Base-by-base conservation (phyloP, 2,113 vertebrate species). In the Thalassoma bifasciatum region DNA sequence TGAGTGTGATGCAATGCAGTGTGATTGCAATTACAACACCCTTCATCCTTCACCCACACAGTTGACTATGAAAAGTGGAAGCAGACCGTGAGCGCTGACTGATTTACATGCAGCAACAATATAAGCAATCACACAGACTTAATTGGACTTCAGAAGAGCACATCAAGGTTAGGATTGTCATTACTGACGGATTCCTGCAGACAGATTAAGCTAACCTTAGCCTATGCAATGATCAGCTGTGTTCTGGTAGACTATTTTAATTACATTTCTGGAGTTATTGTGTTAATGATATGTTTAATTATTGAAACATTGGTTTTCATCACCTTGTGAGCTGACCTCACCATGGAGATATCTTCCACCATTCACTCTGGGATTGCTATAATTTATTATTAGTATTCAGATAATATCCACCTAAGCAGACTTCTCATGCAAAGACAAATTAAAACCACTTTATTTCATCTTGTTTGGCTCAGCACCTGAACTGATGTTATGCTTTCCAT, bases 101-200 rank as follows among this genome's bases (percentile, higher is more conserved):
- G 73, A 91, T 89, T 89, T 86, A 82, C 81, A 90, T 89, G 76
- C 84, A 72, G 73, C 5, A 74, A 89, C 79, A 89, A 88, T 87
- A 81, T 68, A 58, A 85, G 83, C 85, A 89, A 89, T 92, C 86
- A 86, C 66, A 81, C 79, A 84, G 77, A 85, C 72, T 85, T 90
- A 90, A 90, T 85, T 89, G 77, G 81, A 89, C 81, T 82, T 81
- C 51, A 86, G 86, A 89, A 84, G 87, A 84, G 74, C 81, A 79
- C 40, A 80, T 86, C 79, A 90, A 88, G 87, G 88, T 90, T 86
- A 91, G 76, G 44, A 80, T 73, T 79, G 79, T 84, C 87, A 89
- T 91, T 88, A 89, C 72, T 68, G 61, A 74, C 64, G 79, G 63
- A 71, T 80, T 74, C 72, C 66, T 66, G 61, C 85, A 74, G 74